Base-by-base conservation (phyloP, 2,888 invertebrate species). In the Orthosia incerta region DNA sequence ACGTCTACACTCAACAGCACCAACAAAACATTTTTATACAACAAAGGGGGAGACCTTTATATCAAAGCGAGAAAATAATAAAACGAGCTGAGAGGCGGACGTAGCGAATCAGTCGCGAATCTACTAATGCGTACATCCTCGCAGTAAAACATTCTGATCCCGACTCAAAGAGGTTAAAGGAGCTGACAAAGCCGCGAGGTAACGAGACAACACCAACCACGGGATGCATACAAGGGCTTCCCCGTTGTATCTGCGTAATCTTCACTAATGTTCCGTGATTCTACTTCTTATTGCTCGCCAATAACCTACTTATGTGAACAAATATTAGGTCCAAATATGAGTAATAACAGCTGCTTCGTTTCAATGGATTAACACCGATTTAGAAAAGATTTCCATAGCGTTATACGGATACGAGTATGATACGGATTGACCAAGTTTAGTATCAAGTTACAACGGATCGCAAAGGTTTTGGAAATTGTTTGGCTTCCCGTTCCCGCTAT, bases 161-260 rank as follows among this genome's bases (percentile, higher is more conserved):
- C 79, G 72, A 83, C 79, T 85, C 84, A 85, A 84, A 85, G 83
- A 84, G 31, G 61, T 70, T 16, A 62, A 75, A 51, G 23, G 39
- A 79, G 71, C 84, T 86, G 87, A 89, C 88, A 88, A 89, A 88
- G 83, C 84, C 82, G 83, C 77, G 82, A 88, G 83, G 87, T 80
- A 76, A 71, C 63, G 75, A 81, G 82, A 83, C 79, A 63, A 76
- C 74, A 82, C 83, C 87, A 90, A 89, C 89, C 88, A 87, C 84
- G 76, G 85, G 86, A 88, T 90, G 89, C 86, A 87, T 89, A 90
- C 86, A 86, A 88, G 87, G 75, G 73, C 76, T 85, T 82, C 80
- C 76, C 80, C 76, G 81, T 74, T 79, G 82, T 61, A 65, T 56
- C 31, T 2, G 11, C 51, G 70, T 82, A 78, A 87, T 75, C 64